Evolutionary conservation across 2,797 vertebrate species (phyloP).

Genomic region (Caiman crocodilus): DNA sequence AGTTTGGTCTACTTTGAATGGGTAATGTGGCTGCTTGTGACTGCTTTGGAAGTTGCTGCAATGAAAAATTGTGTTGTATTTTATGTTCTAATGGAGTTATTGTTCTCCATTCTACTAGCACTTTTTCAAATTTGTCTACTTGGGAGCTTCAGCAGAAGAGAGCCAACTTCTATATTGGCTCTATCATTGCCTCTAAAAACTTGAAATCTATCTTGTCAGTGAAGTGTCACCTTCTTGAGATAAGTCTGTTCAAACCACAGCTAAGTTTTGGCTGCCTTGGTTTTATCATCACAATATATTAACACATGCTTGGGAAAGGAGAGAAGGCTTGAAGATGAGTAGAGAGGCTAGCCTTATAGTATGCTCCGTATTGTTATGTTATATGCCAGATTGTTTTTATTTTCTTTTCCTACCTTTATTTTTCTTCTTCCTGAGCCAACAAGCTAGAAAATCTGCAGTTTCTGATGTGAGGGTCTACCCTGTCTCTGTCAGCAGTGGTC

Average conservation of each 20-base stretch:
- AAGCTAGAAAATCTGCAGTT: neutral
- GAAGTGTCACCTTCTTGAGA: neutral
- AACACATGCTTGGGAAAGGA: fast-evolving
- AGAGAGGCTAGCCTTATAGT: neutral
- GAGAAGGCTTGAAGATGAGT: neutral
- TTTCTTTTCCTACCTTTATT: neutral
- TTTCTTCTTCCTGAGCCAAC: neutral
- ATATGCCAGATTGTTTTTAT: neutral
- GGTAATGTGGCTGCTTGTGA: neutral
- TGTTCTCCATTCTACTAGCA: neutral
- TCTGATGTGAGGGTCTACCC: neutral
- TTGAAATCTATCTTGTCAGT: neutral
- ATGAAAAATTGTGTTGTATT: neutral
- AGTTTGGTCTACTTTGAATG: neutral
- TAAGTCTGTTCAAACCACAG: fast-evolving
- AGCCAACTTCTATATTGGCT: neutral
- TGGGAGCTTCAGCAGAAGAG: neutral
- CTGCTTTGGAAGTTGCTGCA: neutral
- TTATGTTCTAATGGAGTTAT: neutral
- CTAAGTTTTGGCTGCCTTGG: neutral
- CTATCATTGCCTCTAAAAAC: neutral
- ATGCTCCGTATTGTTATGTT: neutral
- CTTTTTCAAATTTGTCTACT: neutral
- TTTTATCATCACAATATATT: fast-evolving
- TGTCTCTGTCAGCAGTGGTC: neutral